Percentiles rank a stretch among this genome's conserved stretches.
These are phyloP conservation scores for Netelia fuscicornis DNA, from an alignment of 2,888 invertebrate genomes.

Conservation along the genomic window DNA sequence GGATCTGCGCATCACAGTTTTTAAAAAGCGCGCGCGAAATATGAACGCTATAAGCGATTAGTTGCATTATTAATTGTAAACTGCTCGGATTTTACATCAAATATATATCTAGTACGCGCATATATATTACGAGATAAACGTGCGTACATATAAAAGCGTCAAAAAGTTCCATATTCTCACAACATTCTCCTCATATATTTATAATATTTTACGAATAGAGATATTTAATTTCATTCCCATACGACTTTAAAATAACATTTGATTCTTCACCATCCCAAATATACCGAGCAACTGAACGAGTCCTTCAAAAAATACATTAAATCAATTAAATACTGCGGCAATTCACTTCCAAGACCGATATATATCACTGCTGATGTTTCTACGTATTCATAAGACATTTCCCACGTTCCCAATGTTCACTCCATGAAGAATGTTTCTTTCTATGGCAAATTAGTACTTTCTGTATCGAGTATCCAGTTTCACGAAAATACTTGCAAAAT, in stretches of 20 bases:
- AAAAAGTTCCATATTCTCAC: too few relatives aligned
- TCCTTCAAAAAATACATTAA: slow-evolving; percentile 66
- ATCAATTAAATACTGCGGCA: slow-evolving; percentile 62
- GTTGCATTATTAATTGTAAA: neutral
- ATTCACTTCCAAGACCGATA: slow-evolving; percentile 61
- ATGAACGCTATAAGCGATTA: neutral
- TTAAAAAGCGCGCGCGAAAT: slow-evolving; percentile 15
- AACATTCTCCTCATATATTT: too few relatives aligned
- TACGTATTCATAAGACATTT: slow-evolving; percentile 35
- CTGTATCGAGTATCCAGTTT: neutral
- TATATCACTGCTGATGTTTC: slow-evolving; percentile 46
- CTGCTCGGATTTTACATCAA: neutral
- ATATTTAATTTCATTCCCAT: too few relatives aligned
- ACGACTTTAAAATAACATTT: slow-evolving; percentile 9
- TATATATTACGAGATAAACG: too few relatives aligned
- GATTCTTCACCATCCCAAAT: slow-evolving; percentile 45
- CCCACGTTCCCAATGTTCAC: slow-evolving; percentile 71
- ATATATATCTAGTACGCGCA: too few relatives aligned
- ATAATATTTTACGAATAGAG: too few relatives aligned
- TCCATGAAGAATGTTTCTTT: slow-evolving; percentile 49
- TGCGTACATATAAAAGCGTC: too few relatives aligned
- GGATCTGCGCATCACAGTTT: neutral
- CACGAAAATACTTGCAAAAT: neutral
- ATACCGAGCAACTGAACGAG: slow-evolving; percentile 30
- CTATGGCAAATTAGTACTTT: neutral